Conservation (phyloP, 1,140 invertebrate genomes). For the Saccostrea echinata region DNA sequence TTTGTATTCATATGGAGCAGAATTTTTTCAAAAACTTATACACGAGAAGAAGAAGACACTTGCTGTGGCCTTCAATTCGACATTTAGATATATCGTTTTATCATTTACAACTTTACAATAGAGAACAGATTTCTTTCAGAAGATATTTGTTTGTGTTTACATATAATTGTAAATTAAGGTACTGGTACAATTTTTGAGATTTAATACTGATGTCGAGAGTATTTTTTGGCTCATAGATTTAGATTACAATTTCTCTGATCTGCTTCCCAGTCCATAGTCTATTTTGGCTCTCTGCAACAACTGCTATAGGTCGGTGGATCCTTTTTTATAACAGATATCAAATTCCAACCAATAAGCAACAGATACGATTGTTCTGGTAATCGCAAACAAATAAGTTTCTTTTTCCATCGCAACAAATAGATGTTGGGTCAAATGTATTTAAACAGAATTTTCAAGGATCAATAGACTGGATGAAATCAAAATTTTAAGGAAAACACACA, state of each 20-base stretch:
- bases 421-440: background rate
- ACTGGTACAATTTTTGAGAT: too few species aligned
- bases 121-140: too few species aligned
- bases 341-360: background rate
- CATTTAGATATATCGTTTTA: too few species aligned
- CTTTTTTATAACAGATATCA: background rate
- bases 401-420: background rate
- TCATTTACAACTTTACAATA: too few species aligned
- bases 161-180: too few species aligned
- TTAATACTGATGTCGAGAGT: background rate
- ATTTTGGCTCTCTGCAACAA: background rate
- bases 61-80: too few species aligned
- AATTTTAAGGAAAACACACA: background rate
- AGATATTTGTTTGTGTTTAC: too few species aligned
- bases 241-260: background rate
- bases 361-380: background rate
- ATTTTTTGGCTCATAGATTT: background rate
- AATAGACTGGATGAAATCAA: background rate
- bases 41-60: too few species aligned
- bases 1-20: too few species aligned
- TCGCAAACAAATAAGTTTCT: background rate
- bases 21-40: too few species aligned
- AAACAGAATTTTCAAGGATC: background rate
- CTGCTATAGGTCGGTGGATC: background rate
- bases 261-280: background rate